A percentile compares a stretch with the other conserved stretches of the same genome.
phyloP scores from a whole-genome alignment of 2,113 vertebrate genomes.

The Petaurus breviceps region DNA sequence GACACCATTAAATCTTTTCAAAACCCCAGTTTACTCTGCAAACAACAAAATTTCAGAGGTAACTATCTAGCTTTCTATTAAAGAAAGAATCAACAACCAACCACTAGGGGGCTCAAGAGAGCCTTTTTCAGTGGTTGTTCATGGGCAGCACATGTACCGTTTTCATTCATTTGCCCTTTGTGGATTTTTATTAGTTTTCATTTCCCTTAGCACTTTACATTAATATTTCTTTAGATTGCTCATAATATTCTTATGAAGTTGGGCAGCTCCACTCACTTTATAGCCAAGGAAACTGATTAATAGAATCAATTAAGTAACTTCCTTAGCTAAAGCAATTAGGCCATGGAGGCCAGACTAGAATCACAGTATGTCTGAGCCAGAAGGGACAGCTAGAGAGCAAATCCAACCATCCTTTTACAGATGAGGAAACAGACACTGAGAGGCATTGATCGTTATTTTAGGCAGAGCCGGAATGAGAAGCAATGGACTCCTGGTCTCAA shows the following conservation, averaged over 20 bases:
- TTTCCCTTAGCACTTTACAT: constrained; percentile 10
- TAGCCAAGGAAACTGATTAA: constrained; percentile 43
- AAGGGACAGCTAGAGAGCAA: background rate
- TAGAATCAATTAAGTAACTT: constrained; percentile 55
- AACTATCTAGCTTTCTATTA: background rate
- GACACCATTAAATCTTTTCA: background rate
- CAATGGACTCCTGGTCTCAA: too few species aligned
- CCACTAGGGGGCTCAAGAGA: background rate
- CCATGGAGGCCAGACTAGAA: background rate
- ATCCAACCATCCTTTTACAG: background rate
- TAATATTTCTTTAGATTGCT: constrained; percentile 1
- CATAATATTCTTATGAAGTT: constrained; percentile 10
- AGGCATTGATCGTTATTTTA: background rate
- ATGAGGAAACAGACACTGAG: background rate
- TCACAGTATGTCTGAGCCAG: background rate
- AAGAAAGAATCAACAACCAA: background rate
- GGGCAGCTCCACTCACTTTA: constrained; percentile 38
- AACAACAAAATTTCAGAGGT: background rate
- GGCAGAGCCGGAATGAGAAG: background rate
- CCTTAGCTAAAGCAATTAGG: background rate
- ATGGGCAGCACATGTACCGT: background rate
- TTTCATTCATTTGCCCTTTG: background rate
- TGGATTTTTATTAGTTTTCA: constrained; percentile 32
- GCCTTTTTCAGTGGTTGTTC: background rate
- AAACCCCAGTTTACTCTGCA: background rate